Percentiles rank a stretch among this genome's conserved stretches.
These are phyloP conservation scores for Trachythela sp. DNA, from an alignment of 64 coral and sea anemone species.

Conservation along the genomic window DNA sequence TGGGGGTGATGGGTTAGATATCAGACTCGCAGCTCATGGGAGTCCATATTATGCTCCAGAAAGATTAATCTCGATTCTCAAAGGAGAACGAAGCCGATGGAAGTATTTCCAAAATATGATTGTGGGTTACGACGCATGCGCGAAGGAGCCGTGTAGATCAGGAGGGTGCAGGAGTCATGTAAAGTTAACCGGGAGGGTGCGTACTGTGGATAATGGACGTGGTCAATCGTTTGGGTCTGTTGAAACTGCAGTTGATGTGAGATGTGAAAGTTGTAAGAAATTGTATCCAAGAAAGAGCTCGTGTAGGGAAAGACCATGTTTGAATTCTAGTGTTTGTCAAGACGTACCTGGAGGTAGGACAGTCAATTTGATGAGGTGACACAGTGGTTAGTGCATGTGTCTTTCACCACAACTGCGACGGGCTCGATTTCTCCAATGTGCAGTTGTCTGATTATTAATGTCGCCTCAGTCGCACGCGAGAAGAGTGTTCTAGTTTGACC, in stretches of 20 bases:
- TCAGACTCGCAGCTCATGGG: slow-evolving; percentile 78
- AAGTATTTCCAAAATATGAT: slow-evolving; percentile 29
- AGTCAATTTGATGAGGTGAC: no score
- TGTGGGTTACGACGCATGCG: slow-evolving; percentile 75
- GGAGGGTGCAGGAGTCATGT: slow-evolving; percentile 59
- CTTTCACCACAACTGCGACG: no score
- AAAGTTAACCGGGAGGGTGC: slow-evolving; percentile 49
- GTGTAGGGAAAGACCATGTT: slow-evolving; percentile 45
- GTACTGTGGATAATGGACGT: slow-evolving; percentile 32
- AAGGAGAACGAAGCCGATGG: slow-evolving; percentile 26
- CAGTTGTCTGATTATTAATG: no score
- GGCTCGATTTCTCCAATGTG: no score
- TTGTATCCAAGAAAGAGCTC: neutral
- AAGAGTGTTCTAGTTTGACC: no score
- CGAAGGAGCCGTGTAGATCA: slow-evolving; percentile 54
- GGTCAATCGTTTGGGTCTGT: slow-evolving; percentile 68
- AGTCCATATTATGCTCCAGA: slow-evolving; percentile 85
- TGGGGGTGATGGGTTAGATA: slow-evolving; percentile 40
- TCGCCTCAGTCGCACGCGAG: no score
- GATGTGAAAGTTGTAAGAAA: slow-evolving; percentile 57
- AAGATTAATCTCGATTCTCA: slow-evolving; percentile 60
- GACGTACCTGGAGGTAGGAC: slow-evolving; percentile 64
- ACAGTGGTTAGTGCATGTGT: no score
- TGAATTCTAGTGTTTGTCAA: slow-evolving; percentile 76
- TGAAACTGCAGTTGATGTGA: slow-evolving; percentile 28